phyloP scores from a whole-genome alignment of 1,140 invertebrate species.

The Leptinotarsa lineolata region DNA sequence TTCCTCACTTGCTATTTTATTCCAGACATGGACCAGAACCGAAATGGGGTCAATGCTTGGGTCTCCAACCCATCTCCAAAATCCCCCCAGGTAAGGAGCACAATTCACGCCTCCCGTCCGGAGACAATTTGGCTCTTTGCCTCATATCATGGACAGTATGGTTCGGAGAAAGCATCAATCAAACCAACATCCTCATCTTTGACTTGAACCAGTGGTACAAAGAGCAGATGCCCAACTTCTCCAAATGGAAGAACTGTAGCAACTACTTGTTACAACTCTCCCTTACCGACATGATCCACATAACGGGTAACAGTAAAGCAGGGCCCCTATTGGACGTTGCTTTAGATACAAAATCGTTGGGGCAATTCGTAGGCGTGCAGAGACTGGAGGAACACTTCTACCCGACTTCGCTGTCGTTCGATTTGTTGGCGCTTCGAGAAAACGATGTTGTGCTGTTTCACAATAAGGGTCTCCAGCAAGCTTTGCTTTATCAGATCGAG shows the following conservation, averaged over 20 bases:
- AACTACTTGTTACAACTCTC: conserved; percentile 44
- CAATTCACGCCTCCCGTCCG: conserved; percentile 39
- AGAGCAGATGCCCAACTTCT: conserved; percentile 78
- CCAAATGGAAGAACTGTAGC: conserved; percentile 37
- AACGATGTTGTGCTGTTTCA: conserved; percentile 58
- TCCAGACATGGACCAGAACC: conserved; percentile 12
- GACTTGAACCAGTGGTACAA: conserved; percentile 96
- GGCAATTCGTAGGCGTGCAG: conserved; percentile 57
- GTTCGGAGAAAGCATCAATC: conserved; percentile 34
- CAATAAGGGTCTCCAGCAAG: conserved; percentile 68
- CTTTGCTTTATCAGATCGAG: conserved; percentile 67
- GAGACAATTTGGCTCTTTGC: conserved; percentile 53
- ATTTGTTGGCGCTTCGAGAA: conserved; percentile 56
- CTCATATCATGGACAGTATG: conserved; percentile 55
- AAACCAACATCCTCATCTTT: conserved; percentile 68
- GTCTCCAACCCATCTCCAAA: conserved; percentile 36
- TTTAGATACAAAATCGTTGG: conserved; percentile 52
- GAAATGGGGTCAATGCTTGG: conserved; percentile 45
- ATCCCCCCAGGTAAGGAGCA: conserved; percentile 28
- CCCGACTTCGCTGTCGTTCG: conserved; percentile 76
- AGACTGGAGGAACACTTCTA: conserved; percentile 77
- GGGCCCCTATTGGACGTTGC: conserved; percentile 52
- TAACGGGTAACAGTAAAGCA: conserved; percentile 22
- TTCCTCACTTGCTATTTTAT: not conserved
- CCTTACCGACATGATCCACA: conserved; percentile 35